Percentiles rank a stretch among this genome's conserved stretches.
Conservation (phyloP, 2,888 invertebrate genomes). For the Agonopterix subpropinquella region DNA sequence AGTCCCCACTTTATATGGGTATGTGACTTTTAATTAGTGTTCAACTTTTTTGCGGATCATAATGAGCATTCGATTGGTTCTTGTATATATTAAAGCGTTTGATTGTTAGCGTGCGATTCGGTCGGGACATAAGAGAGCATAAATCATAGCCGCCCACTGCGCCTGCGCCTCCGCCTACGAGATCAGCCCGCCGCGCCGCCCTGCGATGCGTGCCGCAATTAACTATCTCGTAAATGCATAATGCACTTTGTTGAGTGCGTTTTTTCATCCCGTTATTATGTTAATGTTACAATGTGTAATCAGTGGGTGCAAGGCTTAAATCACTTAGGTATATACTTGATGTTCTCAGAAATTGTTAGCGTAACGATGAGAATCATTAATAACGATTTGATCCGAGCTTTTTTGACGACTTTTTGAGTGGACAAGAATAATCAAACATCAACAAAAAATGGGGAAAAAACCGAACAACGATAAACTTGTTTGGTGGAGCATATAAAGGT, state of each 20-base stretch:
- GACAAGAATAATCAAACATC: too few species aligned
- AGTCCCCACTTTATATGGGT: slow-evolving; percentile 95
- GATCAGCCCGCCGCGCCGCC: slow-evolving; percentile 20
- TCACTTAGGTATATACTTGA: too few species aligned
- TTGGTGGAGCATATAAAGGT: too few species aligned
- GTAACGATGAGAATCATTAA: too few species aligned
- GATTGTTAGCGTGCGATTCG: slow-evolving; percentile 25
- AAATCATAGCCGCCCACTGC: slow-evolving; percentile 38
- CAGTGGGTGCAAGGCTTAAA: too few species aligned
- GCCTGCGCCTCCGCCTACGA: slow-evolving; percentile 23
- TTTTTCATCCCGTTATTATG: too few species aligned
- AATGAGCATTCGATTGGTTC: neutral
- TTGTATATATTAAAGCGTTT: slow-evolving; percentile 13
- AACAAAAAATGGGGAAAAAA: too few species aligned
- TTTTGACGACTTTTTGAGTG: too few species aligned
- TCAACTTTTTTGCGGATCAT: neutral
- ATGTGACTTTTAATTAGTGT: slow-evolving; percentile 40
- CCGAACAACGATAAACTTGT: too few species aligned
- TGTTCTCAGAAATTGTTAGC: too few species aligned
- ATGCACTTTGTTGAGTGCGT: neutral
- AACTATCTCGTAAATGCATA: slow-evolving; percentile 5
- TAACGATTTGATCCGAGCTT: too few species aligned
- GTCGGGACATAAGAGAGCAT: slow-evolving; percentile 33
- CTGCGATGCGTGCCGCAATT: slow-evolving; percentile 35
- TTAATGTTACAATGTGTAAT: too few species aligned